Conservation (phyloP, 30 jellyfish, hydroid and myxozoan genomes). For the Hydractinia echinata region DNA sequence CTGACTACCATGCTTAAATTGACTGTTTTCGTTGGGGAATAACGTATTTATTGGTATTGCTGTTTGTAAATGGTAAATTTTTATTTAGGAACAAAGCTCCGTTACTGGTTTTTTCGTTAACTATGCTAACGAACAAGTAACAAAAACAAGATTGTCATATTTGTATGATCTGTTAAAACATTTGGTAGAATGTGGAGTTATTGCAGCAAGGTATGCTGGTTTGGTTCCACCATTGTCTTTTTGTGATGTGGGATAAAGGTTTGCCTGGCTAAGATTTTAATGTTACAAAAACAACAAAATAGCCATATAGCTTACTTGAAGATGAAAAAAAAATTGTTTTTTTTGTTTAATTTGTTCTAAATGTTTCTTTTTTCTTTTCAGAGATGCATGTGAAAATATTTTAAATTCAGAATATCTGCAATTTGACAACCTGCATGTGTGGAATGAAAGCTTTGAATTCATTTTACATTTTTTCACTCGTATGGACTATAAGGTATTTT, state of each 20-base stretch:
- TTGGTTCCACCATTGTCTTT: too few relatives aligned
- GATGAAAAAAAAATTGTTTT: background rate
- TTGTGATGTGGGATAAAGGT: too few relatives aligned
- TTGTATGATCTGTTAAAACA: slow-evolving; percentile 56
- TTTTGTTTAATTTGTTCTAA: background rate
- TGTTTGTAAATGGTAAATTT: background rate
- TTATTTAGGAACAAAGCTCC: slow-evolving; percentile 19
- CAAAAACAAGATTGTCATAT: slow-evolving; percentile 60
- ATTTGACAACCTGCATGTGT: slow-evolving; percentile 55
- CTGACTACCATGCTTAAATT: too few relatives aligned
- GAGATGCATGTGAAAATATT: slow-evolving; percentile 86
- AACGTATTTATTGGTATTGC: too few relatives aligned
- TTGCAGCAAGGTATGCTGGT: slow-evolving; percentile 62
- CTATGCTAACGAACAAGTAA: slow-evolving; percentile 78
- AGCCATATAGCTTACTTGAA: background rate
- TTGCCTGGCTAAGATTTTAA: too few relatives aligned
- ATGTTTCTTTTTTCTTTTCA: slow-evolving; percentile 3
- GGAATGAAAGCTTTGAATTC: slow-evolving; percentile 74
- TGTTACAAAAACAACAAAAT: background rate
- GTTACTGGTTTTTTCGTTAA: slow-evolving; percentile 44
- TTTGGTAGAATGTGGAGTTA: slow-evolving; percentile 56
- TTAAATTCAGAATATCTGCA: slow-evolving; percentile 63
- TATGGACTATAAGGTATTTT: slow-evolving; percentile 85
- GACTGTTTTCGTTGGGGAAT: too few relatives aligned
- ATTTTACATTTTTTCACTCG: slow-evolving; percentile 43